Evolutionary conservation across 2,797 vertebrate species (phyloP), one percentile per base, ranked within the genome.

Genomic region (Tadarida brasiliensis): DNA sequence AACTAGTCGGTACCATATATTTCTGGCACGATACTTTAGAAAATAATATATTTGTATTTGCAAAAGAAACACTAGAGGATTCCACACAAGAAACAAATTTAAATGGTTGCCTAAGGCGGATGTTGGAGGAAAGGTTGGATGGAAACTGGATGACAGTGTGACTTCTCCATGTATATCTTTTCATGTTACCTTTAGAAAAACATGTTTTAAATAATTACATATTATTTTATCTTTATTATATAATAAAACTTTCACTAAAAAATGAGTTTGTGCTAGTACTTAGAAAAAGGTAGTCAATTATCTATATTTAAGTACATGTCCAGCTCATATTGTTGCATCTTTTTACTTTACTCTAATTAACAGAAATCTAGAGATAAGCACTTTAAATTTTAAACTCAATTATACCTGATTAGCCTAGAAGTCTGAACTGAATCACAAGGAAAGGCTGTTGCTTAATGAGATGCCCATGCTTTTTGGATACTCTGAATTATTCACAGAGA

Each of bases 371-470:
- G 89, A 83, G 33, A 12, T 47, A 86, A 81, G n/a, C 33, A 39
- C 51, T 78, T 90, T 54, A 77, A 47, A 82, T 91, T 87, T 90
- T 76, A 92, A 94, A 92, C 63, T 65, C 83, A 12, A 84, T 39
- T 78, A 16, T 76, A 87, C 65, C 7, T 94, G 65, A 91, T 87
- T 76, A 94, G 30, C 71, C 28, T 73, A 84, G 47, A 83, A 68
- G 5, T 84, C 11, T 51, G 73, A 87, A 63, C 35, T 47, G 11
- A 61, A 67, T 87, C 30, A 56, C 54, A 33, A 86, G 19, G 80
- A 80, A 85, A 88, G 35, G 39, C 3, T 77, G 44, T 59, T 71
- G n/a, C 33, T 51, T 70, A 63, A 80, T 56, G 44, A 85, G 47
- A 94, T 20, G 19, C 19, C 44, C 56, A 2, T 24, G 44, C 19